Conservation (phyloP, 2,113 vertebrate species). For the Pachycephala philippinensis region DNA sequence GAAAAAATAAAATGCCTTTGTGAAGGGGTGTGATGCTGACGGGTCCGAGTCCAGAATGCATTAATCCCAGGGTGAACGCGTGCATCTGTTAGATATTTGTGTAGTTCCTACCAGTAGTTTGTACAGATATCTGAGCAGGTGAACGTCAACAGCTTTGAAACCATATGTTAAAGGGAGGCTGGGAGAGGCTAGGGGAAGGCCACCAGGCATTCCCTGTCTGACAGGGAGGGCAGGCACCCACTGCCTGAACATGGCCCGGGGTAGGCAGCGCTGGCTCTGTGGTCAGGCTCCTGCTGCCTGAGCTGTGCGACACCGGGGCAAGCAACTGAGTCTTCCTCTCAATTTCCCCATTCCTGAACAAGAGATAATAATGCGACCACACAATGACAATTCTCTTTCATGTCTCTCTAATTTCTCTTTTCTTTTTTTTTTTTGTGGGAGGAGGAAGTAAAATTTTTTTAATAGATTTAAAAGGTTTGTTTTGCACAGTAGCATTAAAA, state of each 20-base stretch:
- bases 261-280: not conserved
- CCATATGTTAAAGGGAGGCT: not conserved
- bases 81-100: slow-evolving; percentile 4
- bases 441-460: not conserved
- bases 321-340: not conserved
- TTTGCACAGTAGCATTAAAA: not conserved
- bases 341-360: not conserved
- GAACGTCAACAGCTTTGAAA: slow-evolving; percentile 47
- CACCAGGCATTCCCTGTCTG: not conserved
- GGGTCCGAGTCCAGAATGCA: slow-evolving; percentile 3
- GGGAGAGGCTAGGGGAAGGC: not conserved
- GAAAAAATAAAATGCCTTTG: slow-evolving; percentile 24
- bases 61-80: not conserved
- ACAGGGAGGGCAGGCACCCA: not conserved
- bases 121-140: slow-evolving; percentile 52
- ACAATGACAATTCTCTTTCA: not conserved
- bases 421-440: no score
- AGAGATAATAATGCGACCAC: not conserved
- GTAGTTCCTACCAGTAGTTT: slow-evolving; percentile 25
- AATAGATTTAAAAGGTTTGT: not conserved
- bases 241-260: not conserved
- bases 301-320: not conserved
- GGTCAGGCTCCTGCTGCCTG: not conserved
- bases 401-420: not conserved
- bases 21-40: slow-evolving; percentile 46